These are phyloP conservation scores for Acanthurus lineatus DNA, from an alignment of 2,797 vertebrate species.

Conservation along the genomic window DNA sequence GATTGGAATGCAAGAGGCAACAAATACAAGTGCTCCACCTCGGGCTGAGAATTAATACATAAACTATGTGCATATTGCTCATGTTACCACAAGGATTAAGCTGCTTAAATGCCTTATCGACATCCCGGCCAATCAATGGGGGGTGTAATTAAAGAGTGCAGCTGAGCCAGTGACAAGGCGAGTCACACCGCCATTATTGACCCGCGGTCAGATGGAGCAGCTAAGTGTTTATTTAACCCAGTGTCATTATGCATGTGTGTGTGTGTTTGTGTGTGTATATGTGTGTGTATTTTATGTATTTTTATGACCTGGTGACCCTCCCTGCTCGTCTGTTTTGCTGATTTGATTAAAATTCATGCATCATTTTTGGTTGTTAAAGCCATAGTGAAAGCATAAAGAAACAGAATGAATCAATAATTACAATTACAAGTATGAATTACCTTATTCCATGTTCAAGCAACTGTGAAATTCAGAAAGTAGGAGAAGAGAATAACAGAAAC, in stretches of 20 bases:
- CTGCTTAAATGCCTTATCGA: constrained; percentile 77
- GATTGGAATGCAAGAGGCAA: constrained; percentile 58
- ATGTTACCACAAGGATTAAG: constrained; percentile 74
- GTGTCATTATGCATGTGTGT: constrained; percentile 1
- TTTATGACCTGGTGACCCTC: constrained; percentile 1
- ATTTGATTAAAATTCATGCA: constrained; percentile 39
- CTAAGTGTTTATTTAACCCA: constrained; percentile 73
- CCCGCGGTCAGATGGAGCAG: constrained; percentile 41
- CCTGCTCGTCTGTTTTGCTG: neutral
- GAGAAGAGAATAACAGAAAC: constrained; percentile 5
- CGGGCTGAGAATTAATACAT: constrained; percentile 59
- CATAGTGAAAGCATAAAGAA: neutral
- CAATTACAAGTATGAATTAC: neutral
- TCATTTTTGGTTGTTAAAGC: neutral
- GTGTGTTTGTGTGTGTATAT: constrained; percentile 13
- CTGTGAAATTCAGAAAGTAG: constrained; percentile 19
- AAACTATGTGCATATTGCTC: constrained; percentile 53
- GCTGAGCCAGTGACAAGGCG: constrained; percentile 67
- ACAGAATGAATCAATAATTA: constrained; percentile 11
- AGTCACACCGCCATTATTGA: constrained; percentile 47
- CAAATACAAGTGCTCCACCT: constrained; percentile 39
- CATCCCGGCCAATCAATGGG: constrained; percentile 72
- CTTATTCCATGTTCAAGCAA: constrained; percentile 24
- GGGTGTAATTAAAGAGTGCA: constrained; percentile 76
- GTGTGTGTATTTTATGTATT: constrained; percentile 29